Base-by-base conservation (phyloP, 2,113 vertebrate species). In the human region DNA sequence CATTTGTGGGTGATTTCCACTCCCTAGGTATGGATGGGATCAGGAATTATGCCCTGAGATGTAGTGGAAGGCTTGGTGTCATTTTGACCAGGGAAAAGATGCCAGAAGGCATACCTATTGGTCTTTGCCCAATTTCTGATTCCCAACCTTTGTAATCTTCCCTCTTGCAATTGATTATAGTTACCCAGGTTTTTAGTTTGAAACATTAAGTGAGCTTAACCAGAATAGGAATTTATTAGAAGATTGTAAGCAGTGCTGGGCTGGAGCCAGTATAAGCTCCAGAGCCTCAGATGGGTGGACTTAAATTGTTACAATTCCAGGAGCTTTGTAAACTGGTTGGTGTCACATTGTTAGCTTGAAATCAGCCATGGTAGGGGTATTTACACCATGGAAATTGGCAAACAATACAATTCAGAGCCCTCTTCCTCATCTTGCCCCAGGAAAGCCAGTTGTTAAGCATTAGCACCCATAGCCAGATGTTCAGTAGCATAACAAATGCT, bases 121-220 rank as follows among this genome's bases (percentile, higher is more conserved):
- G 38, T 61, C 14, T 94, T 92, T 73, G 70, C 48, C 59, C n/a
- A 83, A 40, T 78, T 87, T 22, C 35, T 92, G 57, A 43, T 57
- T 95, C 68, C 40, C 18, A 35, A 7, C 4, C 22, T 82, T 8
- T 43, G 12, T 79, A 9, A 59, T 59, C 64, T 59, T 90, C 13
- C 43, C 76, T 95, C 80, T 87, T 78, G 68, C 12, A 45, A 23
- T 9, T 81, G 57, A 87, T 76, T 86, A 88, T 68, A 68, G 4
- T 89, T 75, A 16, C 32, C 85, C 18, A 82, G 52, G 23, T 2
- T 91, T 97, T 96, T 78, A 70, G 27, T 95, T 75, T 72, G 93
- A 93, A 72, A 61, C 6, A 57, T 87, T 20, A 88, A 90, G 18
- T 86, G 81, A 82, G n/a, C 57, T 70, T 84, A 45, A 92, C 32